Base-by-base conservation (phyloP, 2,113 vertebrate species). In the Strix aluco region DNA sequence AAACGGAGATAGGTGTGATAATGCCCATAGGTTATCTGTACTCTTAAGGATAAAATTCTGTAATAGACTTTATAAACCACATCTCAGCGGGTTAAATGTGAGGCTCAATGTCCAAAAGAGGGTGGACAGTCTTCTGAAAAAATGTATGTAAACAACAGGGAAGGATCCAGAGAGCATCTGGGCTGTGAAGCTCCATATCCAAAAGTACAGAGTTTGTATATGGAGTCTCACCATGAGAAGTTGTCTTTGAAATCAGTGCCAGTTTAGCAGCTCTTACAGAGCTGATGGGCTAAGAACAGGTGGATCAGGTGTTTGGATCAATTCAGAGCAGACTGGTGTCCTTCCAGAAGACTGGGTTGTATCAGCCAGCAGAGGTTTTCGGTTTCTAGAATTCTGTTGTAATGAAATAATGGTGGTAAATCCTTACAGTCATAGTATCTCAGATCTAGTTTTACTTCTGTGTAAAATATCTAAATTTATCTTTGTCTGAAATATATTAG, bases 31-130 rank as follows among this genome's bases (percentile, higher is more conserved):
- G 3, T 46, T 52, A 15, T 10, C 15, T 44, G 29, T 36, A 26
- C 19, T 70, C 18, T 29, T 10, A 42, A 30, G 29, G 40, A 55
- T 5, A 18, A 51, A 81, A 47, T 14, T 44, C 12, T 27, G 7
- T 42, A 38, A 13, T 1, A 22, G 13, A 7, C 14, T 55, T 72
- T 9, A 17, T 42, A 42, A 6, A 7, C 6, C 1, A 0, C 4
- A 3, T 36, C 27, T 67, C 16, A 44, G 58, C 12, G 13, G 4
- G 12, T 75, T 58, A 40, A 32, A 61, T 10, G 20, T 1, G 0
- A 42, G 79, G 9, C 5, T 4, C 10, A 18, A 18, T 40, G 4
- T 27, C 27, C 22, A 23, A 47, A 81, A 54, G 38, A 30, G 59
- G 16, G 6, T 30, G 54, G 14, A 13, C 18, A 42, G 15, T 36